These are phyloP conservation scores for Bergia sp. DNA, from an alignment of 92 coral and sea anemone genomes.

Conservation along the genomic window DNA sequence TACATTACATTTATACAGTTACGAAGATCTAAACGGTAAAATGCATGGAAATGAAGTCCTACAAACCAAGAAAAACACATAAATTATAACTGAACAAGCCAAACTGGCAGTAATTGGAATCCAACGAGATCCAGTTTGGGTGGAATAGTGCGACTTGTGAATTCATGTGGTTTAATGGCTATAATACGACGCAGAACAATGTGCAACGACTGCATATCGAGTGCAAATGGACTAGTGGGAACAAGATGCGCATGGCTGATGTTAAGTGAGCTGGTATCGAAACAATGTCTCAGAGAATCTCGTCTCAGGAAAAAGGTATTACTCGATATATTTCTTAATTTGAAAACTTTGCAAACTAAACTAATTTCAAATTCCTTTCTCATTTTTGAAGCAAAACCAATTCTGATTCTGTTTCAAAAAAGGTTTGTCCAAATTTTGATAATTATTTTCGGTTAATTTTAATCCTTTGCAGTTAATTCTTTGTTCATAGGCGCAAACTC, in stretches of 20 bases:
- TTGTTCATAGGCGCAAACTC: too few relatives aligned
- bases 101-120: neutral
- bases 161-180: neutral
- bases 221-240: neutral
- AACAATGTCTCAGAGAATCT: neutral
- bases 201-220: conserved; percentile 17
- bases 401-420: too few relatives aligned
- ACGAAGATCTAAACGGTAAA: neutral
- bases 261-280: neutral
- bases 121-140: too few relatives aligned
- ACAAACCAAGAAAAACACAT: neutral
- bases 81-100: neutral
- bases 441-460: too few relatives aligned
- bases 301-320: neutral
- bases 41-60: neutral
- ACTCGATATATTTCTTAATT: neutral
- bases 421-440: too few relatives aligned
- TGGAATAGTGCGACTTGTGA: neutral
- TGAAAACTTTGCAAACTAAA: too few relatives aligned
- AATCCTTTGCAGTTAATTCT: too few relatives aligned
- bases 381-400: too few relatives aligned
- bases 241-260: neutral
- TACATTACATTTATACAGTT: neutral
- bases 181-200: neutral
- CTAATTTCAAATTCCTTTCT: too few relatives aligned